Conservation (phyloP, 1,140 invertebrate genomes). For the Cataglyphis hispanica region DNA sequence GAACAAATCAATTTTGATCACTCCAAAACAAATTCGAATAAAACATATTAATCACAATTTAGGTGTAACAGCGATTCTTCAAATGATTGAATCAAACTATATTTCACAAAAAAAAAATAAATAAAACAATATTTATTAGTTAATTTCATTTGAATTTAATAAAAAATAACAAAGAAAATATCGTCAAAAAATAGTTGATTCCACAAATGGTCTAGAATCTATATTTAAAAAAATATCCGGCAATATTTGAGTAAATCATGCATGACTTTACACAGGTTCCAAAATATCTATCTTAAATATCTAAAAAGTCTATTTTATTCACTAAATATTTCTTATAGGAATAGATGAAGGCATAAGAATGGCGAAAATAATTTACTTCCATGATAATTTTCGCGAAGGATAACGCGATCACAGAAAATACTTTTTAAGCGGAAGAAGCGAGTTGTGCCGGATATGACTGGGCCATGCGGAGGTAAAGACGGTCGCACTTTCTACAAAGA, state of each 20-base stretch:
- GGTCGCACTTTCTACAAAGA: slow-evolving; percentile 19
- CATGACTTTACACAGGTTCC: not conserved
- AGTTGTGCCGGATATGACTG: slow-evolving; percentile 37
- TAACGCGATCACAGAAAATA: slow-evolving; percentile 62
- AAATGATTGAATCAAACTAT: not conserved
- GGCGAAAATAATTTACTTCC: slow-evolving; percentile 73
- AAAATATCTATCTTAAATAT: slow-evolving; percentile 3
- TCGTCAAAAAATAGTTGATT: not conserved
- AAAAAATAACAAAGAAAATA: not conserved
- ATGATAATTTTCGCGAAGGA: slow-evolving; percentile 71
- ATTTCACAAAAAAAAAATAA: not conserved
- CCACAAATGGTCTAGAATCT: not conserved
- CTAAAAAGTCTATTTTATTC: too few relatives aligned
- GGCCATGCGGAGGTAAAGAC: not conserved
- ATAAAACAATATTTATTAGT: not conserved
- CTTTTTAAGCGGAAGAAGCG: slow-evolving; percentile 49
- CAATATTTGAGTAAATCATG: not conserved
- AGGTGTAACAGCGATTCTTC: too few relatives aligned
- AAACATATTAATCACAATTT: not conserved
- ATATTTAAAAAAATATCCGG: not conserved
- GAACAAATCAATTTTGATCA: not conserved
- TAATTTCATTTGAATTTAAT: not conserved
- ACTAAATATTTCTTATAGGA: not conserved
- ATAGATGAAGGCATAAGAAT: not conserved
- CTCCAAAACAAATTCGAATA: not conserved